Base-by-base conservation (phyloP, 64 coral and sea anemone species). In the Acropora tenuis region DNA sequence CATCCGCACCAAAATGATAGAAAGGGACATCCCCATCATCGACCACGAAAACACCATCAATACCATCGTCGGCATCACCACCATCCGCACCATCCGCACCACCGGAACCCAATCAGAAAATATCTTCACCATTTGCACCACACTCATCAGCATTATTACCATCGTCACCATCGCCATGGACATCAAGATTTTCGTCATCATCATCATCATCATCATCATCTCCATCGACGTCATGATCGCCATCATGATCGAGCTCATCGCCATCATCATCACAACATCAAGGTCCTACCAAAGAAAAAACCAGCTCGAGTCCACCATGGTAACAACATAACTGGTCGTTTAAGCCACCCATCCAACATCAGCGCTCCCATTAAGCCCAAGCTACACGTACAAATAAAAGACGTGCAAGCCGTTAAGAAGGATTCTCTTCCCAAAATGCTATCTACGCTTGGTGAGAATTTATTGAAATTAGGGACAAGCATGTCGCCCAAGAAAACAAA, bases 351-450 rank as follows among this genome's bases (percentile, higher is more conserved):
- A 4, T n/a, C 82, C 50, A 11, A 20, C 15, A 0, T 18, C 4
- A 45, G 42, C 43, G 45, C 12, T 49, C 63, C 82, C 61, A 72
- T 11, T 16, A 71, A 69, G 8, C 82, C 50, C 16, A 48, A 71
- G 10, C 15, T 85, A 5, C 82, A 85, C 17, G 82, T 85, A 18
- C 61, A 72, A 8, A 71, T 85, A 30, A 69, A 85, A 3, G n/a
- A 40, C 47, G 9, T 17, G 1, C 18, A 52, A 71, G 82, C 65
- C 12, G 66, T 68, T 18, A 85, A 85, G 45, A 41, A 46, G 17
- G 60, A 85, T 47, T 85, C 82, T n/a, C 61, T 85, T 69, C 82
- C 82, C 5, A 45, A 72, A n/a, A 49, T 85, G 82, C 47, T 85
- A 41, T 67, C 82, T 16, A 85, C 68, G 11, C 82, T 85, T n/a